Conservation (phyloP, 2,113 vertebrate species). For the Trachemys scripta region DNA sequence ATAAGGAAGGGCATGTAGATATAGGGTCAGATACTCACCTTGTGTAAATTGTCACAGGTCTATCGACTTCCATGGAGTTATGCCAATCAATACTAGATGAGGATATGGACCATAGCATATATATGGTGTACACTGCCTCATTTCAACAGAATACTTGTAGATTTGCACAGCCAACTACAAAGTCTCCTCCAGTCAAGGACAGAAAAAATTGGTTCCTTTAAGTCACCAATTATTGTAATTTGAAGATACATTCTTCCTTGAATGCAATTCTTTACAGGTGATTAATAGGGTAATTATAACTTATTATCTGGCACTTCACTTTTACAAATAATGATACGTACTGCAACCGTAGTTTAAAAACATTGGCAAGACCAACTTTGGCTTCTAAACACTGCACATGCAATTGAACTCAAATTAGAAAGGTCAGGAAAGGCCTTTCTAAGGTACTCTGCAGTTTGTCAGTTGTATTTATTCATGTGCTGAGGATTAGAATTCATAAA, state of each 20-base stretch:
- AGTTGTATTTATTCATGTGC: slow-evolving; percentile 89
- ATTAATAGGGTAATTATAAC: slow-evolving; percentile 85
- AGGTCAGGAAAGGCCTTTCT: slow-evolving; percentile 79
- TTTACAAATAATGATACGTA: slow-evolving; percentile 70
- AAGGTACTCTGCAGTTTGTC: slow-evolving; percentile 85
- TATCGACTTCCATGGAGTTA: slow-evolving; percentile 11
- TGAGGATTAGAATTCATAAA: slow-evolving; percentile 88
- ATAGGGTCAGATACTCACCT: background rate
- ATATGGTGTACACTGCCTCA: background rate
- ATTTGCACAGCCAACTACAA: background rate
- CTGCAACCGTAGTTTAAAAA: slow-evolving; percentile 58
- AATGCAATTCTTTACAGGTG: slow-evolving; percentile 69
- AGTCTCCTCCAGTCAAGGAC: accelerated
- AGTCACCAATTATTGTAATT: slow-evolving; percentile 73
- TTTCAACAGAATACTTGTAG: slow-evolving; percentile 13
- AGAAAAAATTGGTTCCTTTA: slow-evolving; percentile 4
- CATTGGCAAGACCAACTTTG: slow-evolving; percentile 61
- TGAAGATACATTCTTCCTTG: slow-evolving; percentile 63
- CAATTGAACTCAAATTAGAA: slow-evolving; percentile 86
- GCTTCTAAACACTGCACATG: slow-evolving; percentile 68
- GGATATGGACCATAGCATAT: background rate
- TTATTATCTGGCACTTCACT: slow-evolving; percentile 79
- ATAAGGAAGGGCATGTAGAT: background rate
- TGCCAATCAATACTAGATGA: background rate
- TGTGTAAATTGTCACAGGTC: background rate